Evolutionary conservation across 2,797 vertebrate species (phyloP).

Genomic region (Chrysocyon brachyurus): DNA sequence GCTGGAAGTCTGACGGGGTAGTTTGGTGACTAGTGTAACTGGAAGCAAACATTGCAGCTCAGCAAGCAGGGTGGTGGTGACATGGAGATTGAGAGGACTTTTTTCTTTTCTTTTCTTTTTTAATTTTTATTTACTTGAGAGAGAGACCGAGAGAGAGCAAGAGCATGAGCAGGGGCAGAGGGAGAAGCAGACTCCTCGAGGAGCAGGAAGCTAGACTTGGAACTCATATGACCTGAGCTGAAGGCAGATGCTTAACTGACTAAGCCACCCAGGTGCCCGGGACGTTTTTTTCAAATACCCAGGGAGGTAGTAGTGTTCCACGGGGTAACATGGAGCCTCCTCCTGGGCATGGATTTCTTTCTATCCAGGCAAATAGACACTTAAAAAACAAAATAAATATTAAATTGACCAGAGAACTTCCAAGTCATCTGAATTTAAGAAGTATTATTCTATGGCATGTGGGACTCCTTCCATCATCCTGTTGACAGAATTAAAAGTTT

Average conservation of each 20-base stretch:
- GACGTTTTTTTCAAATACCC: not conserved
- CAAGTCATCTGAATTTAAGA: not conserved
- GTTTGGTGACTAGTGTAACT: not conserved
- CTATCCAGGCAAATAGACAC: constrained; percentile 21
- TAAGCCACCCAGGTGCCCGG: no score
- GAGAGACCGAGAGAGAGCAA: no score
- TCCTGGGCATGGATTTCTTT: not conserved
- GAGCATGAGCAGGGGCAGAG: no score
- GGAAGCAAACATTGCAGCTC: not conserved
- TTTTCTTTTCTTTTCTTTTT: not conserved
- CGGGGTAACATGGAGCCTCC: not conserved
- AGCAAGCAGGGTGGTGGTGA: not conserved
- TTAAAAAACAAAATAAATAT: not conserved
- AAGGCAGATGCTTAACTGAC: no score
- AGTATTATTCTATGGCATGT: not conserved
- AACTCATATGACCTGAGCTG: no score
- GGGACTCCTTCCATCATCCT: constrained; percentile 6
- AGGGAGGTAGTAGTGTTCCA: not conserved
- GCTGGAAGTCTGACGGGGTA: not conserved
- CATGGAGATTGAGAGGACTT: not conserved
- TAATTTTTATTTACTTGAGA: no score
- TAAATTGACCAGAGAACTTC: constrained; percentile 26
- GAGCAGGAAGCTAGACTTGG: no score
- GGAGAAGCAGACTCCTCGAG: no score
- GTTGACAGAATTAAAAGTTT: constrained; percentile 37